Percentiles rank a stretch among this genome's conserved stretches.
phyloP scores from a whole-genome alignment of 2,888 invertebrate species.

The Leptopilina syphax region DNA sequence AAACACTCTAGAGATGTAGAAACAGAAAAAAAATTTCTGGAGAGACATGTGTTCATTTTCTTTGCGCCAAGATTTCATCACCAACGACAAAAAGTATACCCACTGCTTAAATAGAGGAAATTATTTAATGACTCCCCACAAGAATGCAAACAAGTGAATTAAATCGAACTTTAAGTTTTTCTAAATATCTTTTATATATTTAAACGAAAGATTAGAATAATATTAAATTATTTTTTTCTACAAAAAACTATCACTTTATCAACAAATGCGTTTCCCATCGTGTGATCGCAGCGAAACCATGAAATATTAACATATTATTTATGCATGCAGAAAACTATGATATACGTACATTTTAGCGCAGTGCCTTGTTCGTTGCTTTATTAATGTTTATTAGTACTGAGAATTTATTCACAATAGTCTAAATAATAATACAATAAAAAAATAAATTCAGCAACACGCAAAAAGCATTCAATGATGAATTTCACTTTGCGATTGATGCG shows the following conservation, averaged over 20 bases:
- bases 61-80: slow-evolving; percentile 1
- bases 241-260: neutral
- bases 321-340: neutral
- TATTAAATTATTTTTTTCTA: neutral
- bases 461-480: slow-evolving; percentile 27
- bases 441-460: slow-evolving; percentile 12
- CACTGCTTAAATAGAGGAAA: neutral
- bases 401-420: slow-evolving; percentile 13
- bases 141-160: neutral
- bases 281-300: neutral
- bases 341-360: slow-evolving; percentile 22
- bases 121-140: neutral
- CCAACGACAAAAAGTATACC: neutral
- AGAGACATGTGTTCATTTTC: neutral
- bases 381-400: slow-evolving; percentile 16
- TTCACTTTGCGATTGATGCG: slow-evolving; percentile 5
- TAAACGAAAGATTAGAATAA: neutral
- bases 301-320: neutral
- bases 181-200: neutral
- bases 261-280: slow-evolving; percentile 17
- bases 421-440: slow-evolving; percentile 35
- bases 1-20: neutral
- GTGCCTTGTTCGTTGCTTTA: neutral
- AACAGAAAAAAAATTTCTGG: neutral
- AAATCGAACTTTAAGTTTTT: neutral